Evolutionary conservation across 1,140 invertebrate genomes (phyloP), one percentile per base, ranked within the genome.

Genomic region (Procambarus virginalis): DNA sequence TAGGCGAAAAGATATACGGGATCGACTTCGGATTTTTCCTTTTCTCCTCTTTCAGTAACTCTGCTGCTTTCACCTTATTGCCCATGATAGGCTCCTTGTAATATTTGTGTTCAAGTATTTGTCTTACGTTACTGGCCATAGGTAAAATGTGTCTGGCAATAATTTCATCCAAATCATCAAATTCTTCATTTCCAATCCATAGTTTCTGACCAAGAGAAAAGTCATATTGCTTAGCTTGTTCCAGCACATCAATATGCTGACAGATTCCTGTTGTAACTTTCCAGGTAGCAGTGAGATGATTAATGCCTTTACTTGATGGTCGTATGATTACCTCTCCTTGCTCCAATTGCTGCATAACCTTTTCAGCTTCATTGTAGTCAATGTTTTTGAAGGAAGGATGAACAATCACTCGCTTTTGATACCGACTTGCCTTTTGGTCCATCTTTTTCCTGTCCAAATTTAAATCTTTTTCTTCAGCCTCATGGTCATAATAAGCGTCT

Each of bases 151-250:
- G 96, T 12, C 98, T 95, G 0, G 99, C 98, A 64, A 99, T 98
- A 77, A 99, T 99, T 96, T 99, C 99, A 94, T 99, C 99, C 20
- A 99, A 94, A 94, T 99, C 99, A 95, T 99, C 99, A 94, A 98
- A 99, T 93, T 98, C 97, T 93, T 97, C 97, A 84, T 95, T 96
- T 17, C 96, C 96, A 91, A 99, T 99, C 96, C 96, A 97, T 0
- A 99, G 94, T 76, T 96, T 96, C 92, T 96, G 96, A 46, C 99
- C 99, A 45, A 99, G 94, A 73, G 98, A 98, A 93, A 99, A 99
- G 0, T 97, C 96, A 93, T 99, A 99, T 93, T 98, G 34, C 34
- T 34, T 34, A 34, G 34, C 34, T 34, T 34, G 34, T 34, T 34
- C 34, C 34, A 34, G 34, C 34, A 34, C 34, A 97, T 94, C 34